A percentile compares a stretch with the other conserved stretches of the same genome.
Evolutionary conservation across 2,888 invertebrate species (phyloP).

Genomic region (Unio delphinus): DNA sequence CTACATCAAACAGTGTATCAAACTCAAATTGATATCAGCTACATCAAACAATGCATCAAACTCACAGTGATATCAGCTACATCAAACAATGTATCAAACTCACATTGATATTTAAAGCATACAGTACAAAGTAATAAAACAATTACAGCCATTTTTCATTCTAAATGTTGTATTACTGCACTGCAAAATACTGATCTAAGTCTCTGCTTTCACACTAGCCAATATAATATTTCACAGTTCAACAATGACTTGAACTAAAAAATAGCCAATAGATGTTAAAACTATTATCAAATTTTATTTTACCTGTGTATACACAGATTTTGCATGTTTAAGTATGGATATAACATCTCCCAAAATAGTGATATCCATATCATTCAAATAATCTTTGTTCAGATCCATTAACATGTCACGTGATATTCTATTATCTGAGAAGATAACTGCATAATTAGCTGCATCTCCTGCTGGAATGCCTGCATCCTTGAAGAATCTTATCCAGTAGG

Average conservation of each 20-base stretch:
- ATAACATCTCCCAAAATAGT: slow-evolving; percentile 79
- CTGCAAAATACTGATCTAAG: neutral
- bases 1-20: no score
- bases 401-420: slow-evolving; percentile 90
- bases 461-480: slow-evolving; percentile 87
- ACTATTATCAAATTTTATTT: neutral
- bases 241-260: no score
- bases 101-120: no score
- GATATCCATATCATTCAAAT: slow-evolving; percentile 90
- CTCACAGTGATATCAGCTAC: no score
- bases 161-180: no score
- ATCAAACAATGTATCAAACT: no score
- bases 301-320: slow-evolving; percentile 74
- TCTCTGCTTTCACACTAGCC: neutral
- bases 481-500: slow-evolving; percentile 88
- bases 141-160: no score
- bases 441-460: slow-evolving; percentile 86
- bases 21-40: no score
- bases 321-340: slow-evolving; percentile 79
- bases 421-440: slow-evolving; percentile 88
- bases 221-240: no score
- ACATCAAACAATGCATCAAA: no score
- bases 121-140: no score
- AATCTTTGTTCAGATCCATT: slow-evolving; percentile 88
- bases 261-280: neutral